phyloP scores from a whole-genome alignment of 2,888 invertebrate species.

The Heliconius charithonia region DNA sequence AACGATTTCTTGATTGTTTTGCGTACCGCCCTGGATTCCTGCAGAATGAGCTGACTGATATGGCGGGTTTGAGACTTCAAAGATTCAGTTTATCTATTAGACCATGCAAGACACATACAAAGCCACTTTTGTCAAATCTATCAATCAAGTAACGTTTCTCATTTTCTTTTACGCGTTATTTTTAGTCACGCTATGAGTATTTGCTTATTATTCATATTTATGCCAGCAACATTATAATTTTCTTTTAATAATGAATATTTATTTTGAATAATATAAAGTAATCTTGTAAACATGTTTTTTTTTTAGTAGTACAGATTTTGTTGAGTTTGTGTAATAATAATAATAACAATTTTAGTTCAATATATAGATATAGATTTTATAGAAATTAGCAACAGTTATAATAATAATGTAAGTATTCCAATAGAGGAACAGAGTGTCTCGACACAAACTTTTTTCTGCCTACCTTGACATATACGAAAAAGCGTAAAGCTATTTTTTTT shows the following conservation, averaged over 20 bases:
- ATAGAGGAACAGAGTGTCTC: no score
- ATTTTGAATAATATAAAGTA: constrained; percentile 2
- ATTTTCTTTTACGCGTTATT: background rate
- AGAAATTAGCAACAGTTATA: background rate
- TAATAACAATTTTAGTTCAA: background rate
- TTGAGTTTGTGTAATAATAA: background rate
- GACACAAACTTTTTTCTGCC: background rate
- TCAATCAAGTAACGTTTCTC: background rate
- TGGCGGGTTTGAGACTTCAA: no score
- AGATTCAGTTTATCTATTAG: no score
- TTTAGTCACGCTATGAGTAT: background rate
- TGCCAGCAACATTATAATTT: background rate
- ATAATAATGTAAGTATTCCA: background rate
- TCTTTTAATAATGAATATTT: background rate
- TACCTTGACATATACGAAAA: background rate
- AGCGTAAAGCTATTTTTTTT: background rate
- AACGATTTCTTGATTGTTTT: no score
- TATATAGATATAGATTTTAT: background rate
- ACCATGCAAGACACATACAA: background rate
- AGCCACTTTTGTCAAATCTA: background rate
- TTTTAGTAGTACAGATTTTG: no score
- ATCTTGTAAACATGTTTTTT: background rate
- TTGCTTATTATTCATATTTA: background rate
- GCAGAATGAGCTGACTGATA: no score
- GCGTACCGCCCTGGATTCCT: no score